A percentile compares a stretch with the other conserved stretches of the same genome.
Evolutionary conservation across 2,888 invertebrate genomes (phyloP).

Genomic region (Lithophane semibrunnea): DNA sequence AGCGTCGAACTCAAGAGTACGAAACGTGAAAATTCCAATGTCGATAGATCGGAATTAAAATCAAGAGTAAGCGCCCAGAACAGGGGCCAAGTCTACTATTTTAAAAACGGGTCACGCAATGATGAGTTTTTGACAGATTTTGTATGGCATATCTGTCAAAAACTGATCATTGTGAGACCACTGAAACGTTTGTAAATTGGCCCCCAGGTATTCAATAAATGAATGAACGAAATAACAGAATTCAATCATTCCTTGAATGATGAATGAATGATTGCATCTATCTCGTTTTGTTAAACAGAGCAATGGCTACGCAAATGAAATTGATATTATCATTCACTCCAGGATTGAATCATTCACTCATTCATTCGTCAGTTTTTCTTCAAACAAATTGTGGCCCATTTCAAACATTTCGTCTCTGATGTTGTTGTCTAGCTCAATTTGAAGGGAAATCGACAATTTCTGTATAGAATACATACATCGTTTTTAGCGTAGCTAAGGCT

Average conservation of each 20-base stretch:
- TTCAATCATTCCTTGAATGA: not conserved
- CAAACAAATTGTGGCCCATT: no score
- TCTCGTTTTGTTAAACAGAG: not conserved
- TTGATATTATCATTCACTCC: slow-evolving; percentile 5
- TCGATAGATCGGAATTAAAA: no score
- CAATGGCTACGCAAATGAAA: not conserved
- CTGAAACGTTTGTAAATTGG: no score
- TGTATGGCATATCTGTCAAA: not conserved
- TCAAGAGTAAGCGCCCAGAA: no score
- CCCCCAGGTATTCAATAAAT: not conserved
- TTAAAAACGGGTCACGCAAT: no score
- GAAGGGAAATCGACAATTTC: slow-evolving; percentile 30
- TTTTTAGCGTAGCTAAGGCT: slow-evolving; percentile 33
- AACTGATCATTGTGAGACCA: no score
- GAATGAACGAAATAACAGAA: not conserved
- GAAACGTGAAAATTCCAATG: no score
- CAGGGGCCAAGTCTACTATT: no score
- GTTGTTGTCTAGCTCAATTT: slow-evolving; percentile 41
- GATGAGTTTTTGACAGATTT: no score
- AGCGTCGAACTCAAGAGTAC: no score
- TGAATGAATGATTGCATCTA: not conserved
- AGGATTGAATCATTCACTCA: not conserved
- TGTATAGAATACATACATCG: slow-evolving; percentile 26
- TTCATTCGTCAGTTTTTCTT: not conserved
- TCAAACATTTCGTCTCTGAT: not conserved